Base-by-base conservation (phyloP, 1,140 invertebrate genomes). In the Nasonia giraulti region DNA sequence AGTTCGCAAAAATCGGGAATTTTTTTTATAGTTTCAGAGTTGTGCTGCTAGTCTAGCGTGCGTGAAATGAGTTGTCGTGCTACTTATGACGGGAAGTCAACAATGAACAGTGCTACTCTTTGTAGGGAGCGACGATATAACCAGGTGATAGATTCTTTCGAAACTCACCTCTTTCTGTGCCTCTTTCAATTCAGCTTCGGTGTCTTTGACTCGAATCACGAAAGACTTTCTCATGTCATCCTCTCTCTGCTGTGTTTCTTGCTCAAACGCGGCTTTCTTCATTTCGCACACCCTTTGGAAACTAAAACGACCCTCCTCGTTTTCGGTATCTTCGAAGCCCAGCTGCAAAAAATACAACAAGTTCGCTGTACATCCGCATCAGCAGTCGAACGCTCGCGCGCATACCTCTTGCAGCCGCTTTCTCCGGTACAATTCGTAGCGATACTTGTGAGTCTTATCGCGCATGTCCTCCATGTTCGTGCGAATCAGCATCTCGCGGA, bases 391-490 rank as follows among this genome's bases (percentile, higher is more conserved):
- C 80, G 89, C 87, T n/a, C 37, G 11, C 27, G 79, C 31, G 27
- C 37, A 71, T 90, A 95, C 95, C 94, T 98, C 97, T 92, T 98
- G 97, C 33, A 99, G 94, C 74, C 98, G 95, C 88, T 97, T 97
- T 88, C 98, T 97, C 23, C 99, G 95, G 92, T 99, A 99, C 2
- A 99, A 93, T 94, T 99, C 99, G 94, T 99, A 99, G 92, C 99
- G 98, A 10, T 95, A 95, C 75, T 95, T 95, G 91, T 99, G 99
- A 12, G 99, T 99, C 93, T 98, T 97, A 91, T 99, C 98, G 86
- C 98, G 94, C 96, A 99, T 96, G 91, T 99, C 98, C 93, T 99
- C 98, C 97, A 99, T 99, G 92, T 99, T 99, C 2, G 98, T 99
- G 87, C 99, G 95, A 87, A 99, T 98, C 79, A 99, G 91, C 97